A percentile compares a stretch with the other conserved stretches of the same genome.
phyloP scores from a whole-genome alignment of 2,888 invertebrate genomes.

The Drosophila subquinaria region DNA sequence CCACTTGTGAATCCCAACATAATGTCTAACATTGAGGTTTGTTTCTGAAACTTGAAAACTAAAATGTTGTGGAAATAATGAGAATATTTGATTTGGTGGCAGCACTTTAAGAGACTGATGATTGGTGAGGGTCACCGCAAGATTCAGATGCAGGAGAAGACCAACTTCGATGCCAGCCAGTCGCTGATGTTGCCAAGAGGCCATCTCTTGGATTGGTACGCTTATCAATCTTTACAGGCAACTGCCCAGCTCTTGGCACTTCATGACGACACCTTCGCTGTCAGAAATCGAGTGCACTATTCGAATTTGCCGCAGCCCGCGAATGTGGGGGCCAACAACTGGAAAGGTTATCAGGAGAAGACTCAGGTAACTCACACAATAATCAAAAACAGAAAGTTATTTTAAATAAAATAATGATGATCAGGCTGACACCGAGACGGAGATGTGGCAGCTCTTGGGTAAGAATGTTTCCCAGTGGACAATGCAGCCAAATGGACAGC shows the following conservation, averaged over 20 bases:
- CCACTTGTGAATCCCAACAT: not conserved
- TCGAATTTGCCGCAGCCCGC: not conserved
- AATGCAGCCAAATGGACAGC: not conserved
- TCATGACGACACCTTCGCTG: not conserved
- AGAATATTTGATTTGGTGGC: not conserved
- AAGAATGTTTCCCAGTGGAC: not conserved
- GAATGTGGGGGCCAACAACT: not conserved
- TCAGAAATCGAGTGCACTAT: not conserved
- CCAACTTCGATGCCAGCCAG: not conserved
- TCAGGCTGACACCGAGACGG: not conserved
- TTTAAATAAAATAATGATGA: not conserved
- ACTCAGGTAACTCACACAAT: not conserved
- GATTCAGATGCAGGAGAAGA: not conserved
- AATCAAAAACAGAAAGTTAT: not conserved
- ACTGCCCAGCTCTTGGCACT: not conserved
- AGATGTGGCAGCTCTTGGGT: constrained; percentile 9
- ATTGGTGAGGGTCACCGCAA: not conserved
- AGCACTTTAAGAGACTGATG: not conserved
- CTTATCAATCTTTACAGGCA: not conserved
- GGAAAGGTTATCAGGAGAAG: not conserved
- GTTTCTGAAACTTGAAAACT: not conserved
- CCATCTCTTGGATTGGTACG: not conserved
- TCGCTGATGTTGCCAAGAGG: not conserved
- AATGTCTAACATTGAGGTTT: not conserved
- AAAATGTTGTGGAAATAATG: not conserved